Evolutionary conservation across 2,113 vertebrate genomes (phyloP).

Genomic region (Mustela nigripes): DNA sequence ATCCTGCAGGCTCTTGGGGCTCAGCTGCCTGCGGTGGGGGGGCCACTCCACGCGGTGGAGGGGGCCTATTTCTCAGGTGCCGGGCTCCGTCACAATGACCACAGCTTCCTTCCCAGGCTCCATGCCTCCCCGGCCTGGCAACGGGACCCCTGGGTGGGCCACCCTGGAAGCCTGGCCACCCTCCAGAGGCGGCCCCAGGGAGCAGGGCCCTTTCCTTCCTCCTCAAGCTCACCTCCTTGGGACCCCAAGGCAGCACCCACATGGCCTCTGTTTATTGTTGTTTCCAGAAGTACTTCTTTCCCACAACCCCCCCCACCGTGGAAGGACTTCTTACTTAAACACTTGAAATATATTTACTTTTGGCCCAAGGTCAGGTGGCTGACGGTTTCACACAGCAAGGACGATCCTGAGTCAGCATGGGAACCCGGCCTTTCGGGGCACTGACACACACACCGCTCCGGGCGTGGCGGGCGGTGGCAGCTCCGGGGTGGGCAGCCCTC

Average conservation of each 20-base stretch:
- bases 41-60: neutral
- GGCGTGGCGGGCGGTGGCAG: rapidly evolving
- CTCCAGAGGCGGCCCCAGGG: neutral
- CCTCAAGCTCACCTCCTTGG: too few relatives aligned
- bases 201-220: neutral
- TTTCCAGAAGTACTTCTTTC: neutral
- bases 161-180: too few relatives aligned
- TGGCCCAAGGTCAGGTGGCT: neutral
- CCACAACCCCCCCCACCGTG: neutral
- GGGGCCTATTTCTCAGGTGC: neutral
- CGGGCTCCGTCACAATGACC: neutral
- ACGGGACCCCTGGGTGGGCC: rapidly evolving
- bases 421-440: rapidly evolving
- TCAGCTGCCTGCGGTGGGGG: neutral
- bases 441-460: neutral
- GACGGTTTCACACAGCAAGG: neutral
- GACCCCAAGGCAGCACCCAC: neutral
- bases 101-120: neutral
- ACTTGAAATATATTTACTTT: neutral
- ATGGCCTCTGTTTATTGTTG: neutral
- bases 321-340: neutral
- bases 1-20: neutral
- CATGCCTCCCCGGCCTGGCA: neutral
- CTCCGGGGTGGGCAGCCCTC: neutral
- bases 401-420: neutral